Percentiles rank a stretch among this genome's conserved stretches.
Evolutionary conservation across 2,888 invertebrate species (phyloP).

Genomic region (Brachyptera risi): DNA sequence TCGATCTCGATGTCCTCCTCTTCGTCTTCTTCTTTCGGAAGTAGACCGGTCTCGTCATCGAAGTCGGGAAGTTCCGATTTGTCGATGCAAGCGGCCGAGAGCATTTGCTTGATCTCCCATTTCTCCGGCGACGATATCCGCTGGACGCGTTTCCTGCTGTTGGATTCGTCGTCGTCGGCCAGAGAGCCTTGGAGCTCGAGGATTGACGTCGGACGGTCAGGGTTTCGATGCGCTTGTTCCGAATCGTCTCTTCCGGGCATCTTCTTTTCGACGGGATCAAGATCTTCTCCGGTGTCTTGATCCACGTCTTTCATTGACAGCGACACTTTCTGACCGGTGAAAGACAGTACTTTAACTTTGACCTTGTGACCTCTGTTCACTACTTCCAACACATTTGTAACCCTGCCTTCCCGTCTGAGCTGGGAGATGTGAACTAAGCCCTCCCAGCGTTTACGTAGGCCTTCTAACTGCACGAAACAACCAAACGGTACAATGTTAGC

Average conservation of each 20-base stretch:
- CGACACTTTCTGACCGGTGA: constrained; percentile 93
- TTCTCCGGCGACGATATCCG: constrained; percentile 93
- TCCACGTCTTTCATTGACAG: constrained; percentile 98
- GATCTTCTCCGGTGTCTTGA: constrained; percentile 88
- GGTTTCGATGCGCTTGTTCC: constrained; percentile 78
- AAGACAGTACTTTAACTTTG: constrained; percentile 84
- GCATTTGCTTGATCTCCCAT: constrained; percentile 98
- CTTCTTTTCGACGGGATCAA: constrained; percentile 75
- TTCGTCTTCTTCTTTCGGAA: constrained; percentile 87
- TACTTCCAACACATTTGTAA: constrained; percentile 91
- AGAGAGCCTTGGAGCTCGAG: constrained; percentile 51
- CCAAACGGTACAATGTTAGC: constrained; percentile 97
- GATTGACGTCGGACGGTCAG: constrained; percentile 75
- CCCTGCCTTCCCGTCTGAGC: constrained; percentile 85
- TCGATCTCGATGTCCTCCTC: constrained; percentile 99
- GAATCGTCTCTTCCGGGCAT: constrained; percentile 54
- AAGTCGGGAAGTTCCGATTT: constrained; percentile 95
- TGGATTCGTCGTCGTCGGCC: constrained; percentile 71
- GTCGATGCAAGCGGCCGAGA: constrained; percentile 86
- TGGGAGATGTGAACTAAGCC: constrained; percentile 97
- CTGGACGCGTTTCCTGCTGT: constrained; percentile 74
- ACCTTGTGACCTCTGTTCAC: constrained; percentile 86
- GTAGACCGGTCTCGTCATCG: constrained; percentile 90
- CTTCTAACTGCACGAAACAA: constrained; percentile 94
- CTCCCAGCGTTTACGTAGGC: constrained; percentile 84